phyloP scores from a whole-genome alignment of 2,113 vertebrate genomes.

The Rhagologus leucostigma region DNA sequence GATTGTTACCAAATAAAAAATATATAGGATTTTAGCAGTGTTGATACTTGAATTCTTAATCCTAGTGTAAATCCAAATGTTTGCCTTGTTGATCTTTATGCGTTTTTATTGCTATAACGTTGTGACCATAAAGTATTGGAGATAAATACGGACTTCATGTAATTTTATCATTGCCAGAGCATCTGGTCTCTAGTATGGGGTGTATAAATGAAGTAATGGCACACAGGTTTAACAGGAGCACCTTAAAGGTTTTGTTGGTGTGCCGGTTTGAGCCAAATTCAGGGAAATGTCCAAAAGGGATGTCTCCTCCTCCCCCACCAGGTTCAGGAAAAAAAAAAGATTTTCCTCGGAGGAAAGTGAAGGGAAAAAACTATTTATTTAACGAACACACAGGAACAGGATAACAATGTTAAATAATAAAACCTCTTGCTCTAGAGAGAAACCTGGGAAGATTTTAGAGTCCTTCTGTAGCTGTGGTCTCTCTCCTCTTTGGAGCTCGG shows the following conservation, averaged over 20 bases:
- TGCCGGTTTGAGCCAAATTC: no score
- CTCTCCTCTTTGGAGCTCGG: no score
- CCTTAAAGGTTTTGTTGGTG: not conserved
- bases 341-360: no score
- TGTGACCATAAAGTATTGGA: not conserved
- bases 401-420: no score
- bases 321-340: no score
- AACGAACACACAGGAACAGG: no score
- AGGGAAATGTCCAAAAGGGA: no score
- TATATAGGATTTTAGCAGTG: not conserved
- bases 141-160: not conserved
- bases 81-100: not conserved
- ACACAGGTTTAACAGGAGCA: not conserved
- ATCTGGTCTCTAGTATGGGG: not conserved
- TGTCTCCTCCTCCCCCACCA: no score
- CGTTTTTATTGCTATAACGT: not conserved
- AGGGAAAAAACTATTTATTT: no score
- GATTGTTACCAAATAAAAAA: not conserved
- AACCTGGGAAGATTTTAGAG: no score
- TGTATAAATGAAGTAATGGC: not conserved
- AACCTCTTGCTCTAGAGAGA: no score
- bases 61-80: not conserved
- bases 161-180: not conserved
- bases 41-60: not conserved
- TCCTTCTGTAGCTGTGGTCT: no score